Evolutionary conservation across 2,113 vertebrate genomes (phyloP).

Genomic region (Xerus inauris): DNA sequence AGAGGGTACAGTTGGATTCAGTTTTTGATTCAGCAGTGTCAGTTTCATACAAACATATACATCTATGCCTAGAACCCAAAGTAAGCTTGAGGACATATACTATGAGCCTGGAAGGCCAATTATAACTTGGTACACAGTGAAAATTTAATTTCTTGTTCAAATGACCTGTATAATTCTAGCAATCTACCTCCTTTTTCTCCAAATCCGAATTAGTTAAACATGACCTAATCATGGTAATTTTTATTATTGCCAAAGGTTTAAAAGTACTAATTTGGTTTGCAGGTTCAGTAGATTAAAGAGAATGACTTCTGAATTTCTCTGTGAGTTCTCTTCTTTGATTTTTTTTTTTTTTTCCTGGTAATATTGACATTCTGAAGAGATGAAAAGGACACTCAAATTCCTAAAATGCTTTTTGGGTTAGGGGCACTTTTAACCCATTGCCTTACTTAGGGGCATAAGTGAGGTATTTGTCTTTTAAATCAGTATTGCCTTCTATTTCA

Average conservation of each 20-base stretch:
- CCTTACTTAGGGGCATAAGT: neutral
- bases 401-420: neutral
- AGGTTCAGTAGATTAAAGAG: neutral
- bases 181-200: neutral
- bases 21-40: neutral
- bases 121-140: neutral
- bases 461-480: slow-evolving; percentile 12
- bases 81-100: neutral
- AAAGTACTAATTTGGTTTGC: neutral
- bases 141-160: neutral
- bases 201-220: neutral
- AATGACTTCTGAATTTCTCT: slow-evolving; percentile 22
- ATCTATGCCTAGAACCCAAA: neutral
- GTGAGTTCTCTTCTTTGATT: neutral
- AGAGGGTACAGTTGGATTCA: neutral
- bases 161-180: neutral
- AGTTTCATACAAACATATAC: neutral
- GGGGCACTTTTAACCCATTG: slow-evolving; percentile 5
- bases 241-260: neutral
- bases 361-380: neutral
- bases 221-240: neutral
- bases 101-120: neutral
- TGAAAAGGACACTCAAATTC: neutral
- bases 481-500: slow-evolving; percentile 1
- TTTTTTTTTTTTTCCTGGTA: slow-evolving; percentile 41